Evolutionary conservation across 92 coral and sea anemone species (phyloP).

Genomic region (Anthopleura xanthogrammica): DNA sequence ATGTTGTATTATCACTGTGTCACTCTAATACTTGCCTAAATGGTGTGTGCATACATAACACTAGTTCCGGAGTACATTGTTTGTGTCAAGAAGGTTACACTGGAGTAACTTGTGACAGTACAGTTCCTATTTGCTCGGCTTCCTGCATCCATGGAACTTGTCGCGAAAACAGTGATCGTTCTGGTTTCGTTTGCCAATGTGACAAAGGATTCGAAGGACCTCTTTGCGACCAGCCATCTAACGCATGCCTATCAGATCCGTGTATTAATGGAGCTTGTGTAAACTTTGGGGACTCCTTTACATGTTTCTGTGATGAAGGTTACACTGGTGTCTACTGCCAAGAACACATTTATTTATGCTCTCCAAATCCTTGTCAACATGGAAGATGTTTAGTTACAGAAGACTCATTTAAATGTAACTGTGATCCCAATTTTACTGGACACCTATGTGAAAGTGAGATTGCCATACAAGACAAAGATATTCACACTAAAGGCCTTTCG

Average conservation of each 20-base stretch:
- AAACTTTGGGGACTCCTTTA: slow-evolving; percentile 27
- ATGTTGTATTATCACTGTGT: slow-evolving; percentile 30
- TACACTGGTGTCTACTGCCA: slow-evolving; percentile 62
- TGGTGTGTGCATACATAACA: slow-evolving; percentile 23
- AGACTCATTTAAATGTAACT: slow-evolving; percentile 34
- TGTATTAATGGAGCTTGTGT: slow-evolving; percentile 53
- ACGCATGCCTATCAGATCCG: slow-evolving; percentile 27
- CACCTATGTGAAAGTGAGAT: slow-evolving; percentile 10
- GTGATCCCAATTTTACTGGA: slow-evolving; percentile 47
- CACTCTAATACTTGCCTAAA: slow-evolving; percentile 13
- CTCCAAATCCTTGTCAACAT: slow-evolving; percentile 40
- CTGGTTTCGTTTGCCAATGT: slow-evolving; percentile 52
- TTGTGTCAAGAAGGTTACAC: slow-evolving; percentile 35
- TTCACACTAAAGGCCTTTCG: neutral
- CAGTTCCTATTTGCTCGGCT: slow-evolving; percentile 12
- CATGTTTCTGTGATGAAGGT: slow-evolving; percentile 58
- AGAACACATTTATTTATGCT: slow-evolving; percentile 37
- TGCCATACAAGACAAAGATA: slow-evolving; percentile 7
- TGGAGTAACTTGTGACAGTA: slow-evolving; percentile 30
- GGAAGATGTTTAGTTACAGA: slow-evolving; percentile 22
- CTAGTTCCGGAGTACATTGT: slow-evolving; percentile 27
- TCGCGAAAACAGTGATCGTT: slow-evolving; percentile 15
- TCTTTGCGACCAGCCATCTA: slow-evolving; percentile 41
- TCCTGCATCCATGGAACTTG: slow-evolving; percentile 41
- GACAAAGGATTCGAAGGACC: slow-evolving; percentile 46